Base-by-base conservation (phyloP, 2,888 invertebrate species). In the Caenorhabditis auriculariae region DNA sequence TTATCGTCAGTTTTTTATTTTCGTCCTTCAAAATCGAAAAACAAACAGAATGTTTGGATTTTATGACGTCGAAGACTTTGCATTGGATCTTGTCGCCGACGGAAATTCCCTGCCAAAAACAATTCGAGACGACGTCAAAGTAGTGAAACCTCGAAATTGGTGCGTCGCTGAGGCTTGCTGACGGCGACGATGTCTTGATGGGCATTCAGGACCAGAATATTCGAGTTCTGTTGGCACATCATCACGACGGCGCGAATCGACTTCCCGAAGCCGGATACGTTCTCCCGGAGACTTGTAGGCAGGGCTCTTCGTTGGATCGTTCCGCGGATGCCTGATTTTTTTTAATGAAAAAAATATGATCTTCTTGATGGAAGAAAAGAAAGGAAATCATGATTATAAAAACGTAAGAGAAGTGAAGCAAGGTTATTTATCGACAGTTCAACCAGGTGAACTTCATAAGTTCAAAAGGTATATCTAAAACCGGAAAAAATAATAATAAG, bases 151-250 rank as follows among this genome's bases (percentile, higher is more conserved):
- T 67, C 62, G 45, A 74, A 75, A 1, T 61, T 48, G 17, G 55
- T 53, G 26, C 78, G 62, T 39, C 72, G 75, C 38, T 78, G 77
- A 15, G 65, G 48, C 44, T 71, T 72, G 44, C 72, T 70, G 15
- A 76, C 54, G 1, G 80, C 76, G 3, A 80, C 70, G 46, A 80
- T 64, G 43, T 80, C 80, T 1, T 78, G 78, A 62, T 79, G 78
- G 12, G 76, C 80, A 35, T 58, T 66, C 38, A 81, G 60, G 12
- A 75, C 73, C 24, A 81, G 63, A 1, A 81, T 47, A 24, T 69
- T 68, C 4, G 75, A 67, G 48, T 76, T 75, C 45, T 75, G 77
- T 48, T 75, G 72, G 28, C 70, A 71, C 41, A 71, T 54, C 53
- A 75, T 58, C 6, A 81, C 76, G 17, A 75, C 65, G 35, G 61